Conservation (phyloP, 1,140 invertebrate species). For the Leptinotarsa undecemlineata region DNA sequence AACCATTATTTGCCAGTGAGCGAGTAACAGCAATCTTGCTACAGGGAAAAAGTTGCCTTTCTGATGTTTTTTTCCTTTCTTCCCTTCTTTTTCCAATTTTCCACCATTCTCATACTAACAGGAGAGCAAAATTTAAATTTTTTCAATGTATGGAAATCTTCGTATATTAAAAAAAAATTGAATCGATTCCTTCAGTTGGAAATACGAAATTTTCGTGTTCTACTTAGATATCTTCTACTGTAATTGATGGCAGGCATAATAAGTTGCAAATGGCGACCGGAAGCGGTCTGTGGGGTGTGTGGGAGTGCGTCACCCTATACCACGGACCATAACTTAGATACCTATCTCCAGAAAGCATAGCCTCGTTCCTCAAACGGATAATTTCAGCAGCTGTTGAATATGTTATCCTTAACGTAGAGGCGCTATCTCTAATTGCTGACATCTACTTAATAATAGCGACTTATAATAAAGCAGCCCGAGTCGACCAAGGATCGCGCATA, state of each 20-base stretch:
- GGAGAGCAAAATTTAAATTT: no score
- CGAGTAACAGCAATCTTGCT: no score
- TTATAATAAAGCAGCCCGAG: conserved; percentile 22
- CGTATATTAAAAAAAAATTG: no score
- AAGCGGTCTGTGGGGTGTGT: conserved; percentile 10
- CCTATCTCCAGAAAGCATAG: conserved; percentile 20
- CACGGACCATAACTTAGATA: conserved; percentile 22
- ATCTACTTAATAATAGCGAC: conserved; percentile 26
- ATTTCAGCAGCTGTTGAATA: conserved; percentile 29
- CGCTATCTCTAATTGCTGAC: conserved; percentile 28
- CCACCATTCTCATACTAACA: no score
- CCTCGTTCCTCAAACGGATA: conserved; percentile 25
- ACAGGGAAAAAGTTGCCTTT: no score
- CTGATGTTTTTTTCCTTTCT: no score
- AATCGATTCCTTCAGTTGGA: no score
- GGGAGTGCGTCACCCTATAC: conserved; percentile 22
- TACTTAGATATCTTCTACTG: background rate
- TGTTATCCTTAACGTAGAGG: conserved; percentile 21
- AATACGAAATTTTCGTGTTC: background rate
- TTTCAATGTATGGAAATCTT: no score
- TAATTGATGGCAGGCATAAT: background rate
- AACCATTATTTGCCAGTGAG: no score
- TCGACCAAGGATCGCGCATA: conserved; percentile 13
- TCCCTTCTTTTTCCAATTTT: no score
- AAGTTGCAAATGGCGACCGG: conserved; percentile 15